Base-by-base conservation (phyloP, 2,113 vertebrate species). In the Nicator chloris region DNA sequence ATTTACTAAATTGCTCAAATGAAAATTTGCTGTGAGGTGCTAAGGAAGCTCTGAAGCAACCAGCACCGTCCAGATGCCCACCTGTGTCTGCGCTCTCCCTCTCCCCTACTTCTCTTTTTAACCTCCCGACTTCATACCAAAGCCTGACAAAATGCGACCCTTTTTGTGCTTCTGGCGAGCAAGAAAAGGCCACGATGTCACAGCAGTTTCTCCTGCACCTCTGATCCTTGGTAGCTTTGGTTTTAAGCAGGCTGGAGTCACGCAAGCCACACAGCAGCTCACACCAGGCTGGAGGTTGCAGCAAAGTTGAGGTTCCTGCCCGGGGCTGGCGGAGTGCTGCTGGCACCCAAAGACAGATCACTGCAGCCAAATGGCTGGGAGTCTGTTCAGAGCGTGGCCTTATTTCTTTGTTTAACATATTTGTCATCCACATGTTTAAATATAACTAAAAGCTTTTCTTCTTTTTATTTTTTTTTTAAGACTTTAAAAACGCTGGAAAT, bases 1-100 rank as follows among this genome's bases (percentile, higher is more conserved):
- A 73, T 95, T 93, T 91, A 57, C 81, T 75, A 45, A 94, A 92
- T 88, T 93, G 86, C 93, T 95, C 81, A 73, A 91, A 72, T 83
- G 59, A 68, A 82, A 94, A 96, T 57, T 93, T 11, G 20, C 44
- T 14, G 4, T 69, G 88, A 95, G 88, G 59, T 95, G 72, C 79
- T 79, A 84, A 69, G 92, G 91, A 51, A 88, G 61, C 83, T 84
- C 17, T 5, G 3, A 50, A 54, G 76, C 56, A 72, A 45, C 44
- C 3, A 1, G 35, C 0, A 3, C 56, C 30, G 4, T 92, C 53
- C 39, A 11, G 11, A 13, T 0, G 0, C 6, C 6, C 9, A 18
- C 24, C 49, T 15, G 5, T 6, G 14, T 27, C 64, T 1, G 0
- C 6, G 2, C 21, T 47, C 16, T 56, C 39, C 47, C 18, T 92